Percentiles rank a stretch among this genome's conserved stretches.
phyloP scores from a whole-genome alignment of 2,888 invertebrate species.

The Pterostichus madidus region DNA sequence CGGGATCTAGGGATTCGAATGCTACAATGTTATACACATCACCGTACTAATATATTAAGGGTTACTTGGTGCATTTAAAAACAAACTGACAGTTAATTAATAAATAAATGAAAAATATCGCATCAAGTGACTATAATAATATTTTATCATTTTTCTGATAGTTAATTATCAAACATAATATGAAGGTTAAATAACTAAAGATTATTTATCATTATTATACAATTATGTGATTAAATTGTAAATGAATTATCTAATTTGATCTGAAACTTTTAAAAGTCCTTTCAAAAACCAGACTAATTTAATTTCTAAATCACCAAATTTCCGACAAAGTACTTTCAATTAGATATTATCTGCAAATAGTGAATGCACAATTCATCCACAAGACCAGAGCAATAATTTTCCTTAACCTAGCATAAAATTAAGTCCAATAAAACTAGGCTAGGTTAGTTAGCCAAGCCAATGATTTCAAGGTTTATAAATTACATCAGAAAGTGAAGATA shows the following conservation, averaged over 20 bases:
- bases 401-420: conserved; percentile 13
- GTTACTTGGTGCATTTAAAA: too few relatives aligned
- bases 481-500: conserved; percentile 38
- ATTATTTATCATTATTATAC: background rate
- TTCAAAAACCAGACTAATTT: background rate
- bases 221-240: background rate
- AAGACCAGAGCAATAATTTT: conserved; percentile 1
- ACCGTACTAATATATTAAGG: too few relatives aligned
- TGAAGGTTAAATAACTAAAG: background rate
- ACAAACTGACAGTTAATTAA: too few relatives aligned
- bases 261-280: background rate
- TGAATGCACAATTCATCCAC: conserved; percentile 11
- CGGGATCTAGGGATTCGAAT: too few relatives aligned
- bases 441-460: background rate
- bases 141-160: background rate
- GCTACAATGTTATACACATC: too few relatives aligned
- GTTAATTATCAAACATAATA: background rate
- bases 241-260: background rate
- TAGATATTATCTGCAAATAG: background rate
- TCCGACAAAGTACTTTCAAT: conserved; percentile 17
- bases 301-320: conserved; percentile 10
- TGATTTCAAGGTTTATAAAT: conserved; percentile 36
- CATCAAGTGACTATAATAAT: too few relatives aligned
- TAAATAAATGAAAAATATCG: too few relatives aligned
- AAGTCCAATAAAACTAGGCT: conserved; percentile 21